phyloP scores from a whole-genome alignment of 2,888 invertebrate genomes.

The Cenopis cana region DNA sequence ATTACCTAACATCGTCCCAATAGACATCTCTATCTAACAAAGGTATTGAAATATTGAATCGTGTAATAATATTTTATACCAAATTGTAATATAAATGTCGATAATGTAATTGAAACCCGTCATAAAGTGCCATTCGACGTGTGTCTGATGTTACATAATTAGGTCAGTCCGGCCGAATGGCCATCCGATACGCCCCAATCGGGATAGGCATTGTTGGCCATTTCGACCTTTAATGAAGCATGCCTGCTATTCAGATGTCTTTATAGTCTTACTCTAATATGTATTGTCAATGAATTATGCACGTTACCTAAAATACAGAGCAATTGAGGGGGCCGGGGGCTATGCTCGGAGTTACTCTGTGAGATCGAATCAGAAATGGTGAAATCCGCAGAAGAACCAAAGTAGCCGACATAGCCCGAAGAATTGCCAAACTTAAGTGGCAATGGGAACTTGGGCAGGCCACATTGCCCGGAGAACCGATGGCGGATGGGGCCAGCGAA shows the following conservation, averaged over 20 bases:
- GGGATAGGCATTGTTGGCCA: constrained; percentile 25
- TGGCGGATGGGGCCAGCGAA: too few relatives aligned
- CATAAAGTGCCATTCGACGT: not conserved
- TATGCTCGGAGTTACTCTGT: too few relatives aligned
- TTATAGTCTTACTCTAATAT: too few relatives aligned
- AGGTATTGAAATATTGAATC: not conserved
- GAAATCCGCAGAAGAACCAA: too few relatives aligned
- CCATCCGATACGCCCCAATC: constrained; percentile 23
- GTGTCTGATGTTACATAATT: constrained; percentile 27
- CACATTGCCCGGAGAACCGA: too few relatives aligned
- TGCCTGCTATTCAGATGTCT: constrained; percentile 1
- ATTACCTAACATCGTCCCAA: not conserved
- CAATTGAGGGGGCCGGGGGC: too few relatives aligned
- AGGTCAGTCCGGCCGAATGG: constrained; percentile 22
- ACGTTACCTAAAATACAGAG: too few relatives aligned
- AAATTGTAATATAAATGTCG: not conserved
- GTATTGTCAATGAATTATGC: too few relatives aligned
- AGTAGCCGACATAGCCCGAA: too few relatives aligned
- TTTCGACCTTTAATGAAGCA: constrained; percentile 29
- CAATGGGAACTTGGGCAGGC: too few relatives aligned
- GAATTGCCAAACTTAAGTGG: too few relatives aligned
- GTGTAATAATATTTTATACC: not conserved
- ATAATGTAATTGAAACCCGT: not conserved
- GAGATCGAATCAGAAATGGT: too few relatives aligned
- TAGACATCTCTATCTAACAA: not conserved